A percentile compares a stretch with the other conserved stretches of the same genome.
phyloP scores from a whole-genome alignment of 2,888 invertebrate genomes.

The Latrodectus hesperus region DNA sequence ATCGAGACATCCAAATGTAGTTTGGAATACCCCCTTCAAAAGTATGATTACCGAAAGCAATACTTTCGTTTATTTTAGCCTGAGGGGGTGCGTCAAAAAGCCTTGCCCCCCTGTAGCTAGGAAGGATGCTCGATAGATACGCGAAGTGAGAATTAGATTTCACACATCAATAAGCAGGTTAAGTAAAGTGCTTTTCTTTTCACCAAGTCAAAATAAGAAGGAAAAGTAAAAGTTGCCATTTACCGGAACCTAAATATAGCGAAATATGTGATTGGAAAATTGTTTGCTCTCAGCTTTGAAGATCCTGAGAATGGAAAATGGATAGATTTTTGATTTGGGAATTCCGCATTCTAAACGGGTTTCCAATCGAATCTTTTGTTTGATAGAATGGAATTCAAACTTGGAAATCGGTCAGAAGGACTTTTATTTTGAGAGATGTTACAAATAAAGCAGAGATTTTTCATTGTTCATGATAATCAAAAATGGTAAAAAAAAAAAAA shows the following conservation, averaged over 20 bases:
- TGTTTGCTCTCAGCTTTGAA: constrained; percentile 4
- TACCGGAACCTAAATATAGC: constrained; percentile 56
- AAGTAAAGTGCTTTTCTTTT: constrained; percentile 22
- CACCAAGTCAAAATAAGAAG: background rate
- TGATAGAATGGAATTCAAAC: too few species aligned
- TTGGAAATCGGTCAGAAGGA: too few species aligned
- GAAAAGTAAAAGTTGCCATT: constrained; percentile 12
- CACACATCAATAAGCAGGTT: constrained; percentile 53
- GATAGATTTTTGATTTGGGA: too few species aligned
- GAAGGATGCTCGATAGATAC: background rate
- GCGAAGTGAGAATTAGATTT: constrained; percentile 46
- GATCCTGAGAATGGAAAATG: too few species aligned
- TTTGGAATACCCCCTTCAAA: constrained; percentile 23
- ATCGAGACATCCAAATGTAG: constrained; percentile 3
- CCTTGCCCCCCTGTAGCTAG: background rate
- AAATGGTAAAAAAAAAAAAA: too few species aligned
- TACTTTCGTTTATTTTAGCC: constrained; percentile 47
- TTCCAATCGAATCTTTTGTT: too few species aligned
- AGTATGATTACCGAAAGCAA: constrained; percentile 15
- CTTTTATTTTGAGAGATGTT: too few species aligned
- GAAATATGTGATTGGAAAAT: constrained; percentile 10
- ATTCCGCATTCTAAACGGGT: too few species aligned
- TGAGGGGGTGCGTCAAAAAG: constrained; percentile 22
- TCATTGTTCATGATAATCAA: too few species aligned
- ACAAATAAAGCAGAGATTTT: too few species aligned